phyloP scores from a whole-genome alignment of 2,888 invertebrate species.

The Himalopsyche japonica region DNA sequence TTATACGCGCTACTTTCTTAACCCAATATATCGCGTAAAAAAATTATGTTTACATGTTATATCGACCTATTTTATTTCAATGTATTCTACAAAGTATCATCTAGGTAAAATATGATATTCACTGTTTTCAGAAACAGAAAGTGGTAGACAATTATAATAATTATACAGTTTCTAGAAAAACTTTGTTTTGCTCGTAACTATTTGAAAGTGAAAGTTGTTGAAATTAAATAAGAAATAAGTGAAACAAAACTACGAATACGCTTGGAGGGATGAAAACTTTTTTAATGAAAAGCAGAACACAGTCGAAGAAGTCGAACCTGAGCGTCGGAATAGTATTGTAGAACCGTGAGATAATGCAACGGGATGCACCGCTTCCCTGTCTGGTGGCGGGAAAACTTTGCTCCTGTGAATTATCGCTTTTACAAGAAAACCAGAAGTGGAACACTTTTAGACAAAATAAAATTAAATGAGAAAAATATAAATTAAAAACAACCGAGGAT shows the following conservation, averaged over 20 bases:
- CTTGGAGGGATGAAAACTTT: background rate
- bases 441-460: background rate
- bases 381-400: background rate
- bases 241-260: background rate
- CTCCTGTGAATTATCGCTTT: background rate
- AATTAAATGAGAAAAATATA: background rate
- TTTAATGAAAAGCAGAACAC: background rate
- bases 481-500: no score
- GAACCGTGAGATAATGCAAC: background rate
- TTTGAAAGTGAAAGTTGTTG: background rate
- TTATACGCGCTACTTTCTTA: no score
- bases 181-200: background rate
- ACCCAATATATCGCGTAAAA: no score
- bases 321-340: background rate
- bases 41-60: no score
- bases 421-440: background rate
- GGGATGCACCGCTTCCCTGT: background rate
- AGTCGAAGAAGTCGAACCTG: background rate
- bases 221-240: background rate
- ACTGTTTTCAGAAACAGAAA: no score
- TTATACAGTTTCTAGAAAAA: no score
- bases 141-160: no score
- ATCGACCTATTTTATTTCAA: no score
- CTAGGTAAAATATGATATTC: no score
- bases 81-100: no score